A percentile compares a stretch with the other conserved stretches of the same genome.
These are phyloP conservation scores for Rhinichthys osculus DNA, from an alignment of 2,797 vertebrate genomes.

Conservation along the genomic window DNA sequence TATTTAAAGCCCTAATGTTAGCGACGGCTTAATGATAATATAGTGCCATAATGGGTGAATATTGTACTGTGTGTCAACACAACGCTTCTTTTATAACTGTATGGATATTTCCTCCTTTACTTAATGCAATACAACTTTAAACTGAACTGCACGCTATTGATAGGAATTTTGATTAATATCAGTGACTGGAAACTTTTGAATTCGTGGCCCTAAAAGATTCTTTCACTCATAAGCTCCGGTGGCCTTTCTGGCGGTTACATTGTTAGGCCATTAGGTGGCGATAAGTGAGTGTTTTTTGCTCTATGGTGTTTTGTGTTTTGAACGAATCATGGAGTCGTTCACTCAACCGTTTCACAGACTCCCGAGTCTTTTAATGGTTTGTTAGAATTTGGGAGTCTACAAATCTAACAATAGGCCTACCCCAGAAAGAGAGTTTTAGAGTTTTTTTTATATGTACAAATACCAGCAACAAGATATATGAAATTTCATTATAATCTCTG, in stretches of 20 bases:
- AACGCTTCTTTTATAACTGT: not conserved
- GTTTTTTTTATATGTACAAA: not conserved
- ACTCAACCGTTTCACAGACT: not conserved
- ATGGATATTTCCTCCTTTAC: not conserved
- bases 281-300: not conserved
- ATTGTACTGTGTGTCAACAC: not conserved
- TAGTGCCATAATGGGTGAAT: not conserved
- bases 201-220: not conserved
- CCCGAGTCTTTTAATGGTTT: no score
- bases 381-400: not conserved
- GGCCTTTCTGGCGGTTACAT: not conserved
- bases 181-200: not conserved
- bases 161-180: not conserved
- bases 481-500: no score
- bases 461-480: not conserved
- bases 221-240: not conserved
- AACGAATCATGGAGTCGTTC: not conserved
- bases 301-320: not conserved
- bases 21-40: not conserved
- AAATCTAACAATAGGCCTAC: not conserved
- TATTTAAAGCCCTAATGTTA: not conserved
- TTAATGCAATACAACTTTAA: not conserved
- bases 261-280: not conserved
- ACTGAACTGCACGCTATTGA: not conserved
- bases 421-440: not conserved